A percentile compares a stretch with the other conserved stretches of the same genome.
These are phyloP conservation scores for Zhuqinia jingwanae DNA, from an alignment of 2,888 invertebrate species.

Conservation along the genomic window DNA sequence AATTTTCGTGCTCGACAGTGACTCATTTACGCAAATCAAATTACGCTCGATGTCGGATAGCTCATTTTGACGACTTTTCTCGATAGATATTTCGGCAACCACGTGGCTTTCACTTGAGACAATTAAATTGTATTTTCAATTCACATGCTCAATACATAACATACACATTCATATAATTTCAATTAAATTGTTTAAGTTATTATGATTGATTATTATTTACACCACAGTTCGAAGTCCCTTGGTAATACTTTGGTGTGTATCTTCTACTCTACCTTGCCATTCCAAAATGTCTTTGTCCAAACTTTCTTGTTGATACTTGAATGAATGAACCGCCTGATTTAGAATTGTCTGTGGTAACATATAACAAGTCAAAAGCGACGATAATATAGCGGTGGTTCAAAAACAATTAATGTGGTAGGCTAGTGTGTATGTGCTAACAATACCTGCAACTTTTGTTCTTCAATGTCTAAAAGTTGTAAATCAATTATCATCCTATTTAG, in stretches of 20 bases:
- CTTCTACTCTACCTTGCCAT: neutral
- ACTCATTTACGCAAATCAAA: conserved; percentile 7
- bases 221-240: neutral
- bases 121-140: too few relatives aligned
- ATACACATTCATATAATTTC: too few relatives aligned
- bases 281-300: neutral
- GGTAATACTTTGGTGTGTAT: neutral
- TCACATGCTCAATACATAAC: neutral
- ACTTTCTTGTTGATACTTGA: neutral
- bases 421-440: neutral
- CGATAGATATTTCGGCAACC: neutral
- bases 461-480: neutral
- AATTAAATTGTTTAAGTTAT: too few relatives aligned
- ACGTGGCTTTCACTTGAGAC: conserved; percentile 20
- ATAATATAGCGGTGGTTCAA: too few relatives aligned
- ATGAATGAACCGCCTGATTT: neutral
- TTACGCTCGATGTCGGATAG: conserved; percentile 9
- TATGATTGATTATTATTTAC: neutral
- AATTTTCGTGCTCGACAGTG: neutral
- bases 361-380: too few relatives aligned
- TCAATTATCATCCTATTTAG: neutral
- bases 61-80: conserved; percentile 35
- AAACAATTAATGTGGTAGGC: too few relatives aligned
- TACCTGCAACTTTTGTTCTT: conserved; percentile 20
- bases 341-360: neutral